Conservation (phyloP, 2,113 vertebrate genomes). For the Motacilla alba region DNA sequence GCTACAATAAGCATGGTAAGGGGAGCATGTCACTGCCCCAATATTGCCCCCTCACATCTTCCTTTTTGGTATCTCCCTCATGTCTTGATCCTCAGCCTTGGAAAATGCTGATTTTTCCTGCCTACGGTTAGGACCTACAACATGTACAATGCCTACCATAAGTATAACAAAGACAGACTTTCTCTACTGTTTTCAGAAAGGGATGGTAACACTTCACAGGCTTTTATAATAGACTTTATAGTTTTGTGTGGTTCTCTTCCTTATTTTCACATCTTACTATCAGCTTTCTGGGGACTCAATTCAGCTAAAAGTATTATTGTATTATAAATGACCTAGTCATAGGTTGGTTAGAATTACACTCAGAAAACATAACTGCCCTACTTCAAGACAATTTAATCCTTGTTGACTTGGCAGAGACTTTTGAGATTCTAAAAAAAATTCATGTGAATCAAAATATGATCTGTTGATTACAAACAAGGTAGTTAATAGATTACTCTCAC, state of each 20-base stretch:
- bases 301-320: neutral
- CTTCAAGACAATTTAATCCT: neutral
- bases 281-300: neutral
- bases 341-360: neutral
- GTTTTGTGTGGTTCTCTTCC: neutral
- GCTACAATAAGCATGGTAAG: neutral
- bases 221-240: neutral
- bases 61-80: rapidly evolving
- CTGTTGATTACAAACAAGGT: neutral
- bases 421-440: neutral
- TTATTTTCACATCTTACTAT: neutral
- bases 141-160: neutral
- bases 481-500: neutral
- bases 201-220: neutral
- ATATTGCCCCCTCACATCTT: neutral
- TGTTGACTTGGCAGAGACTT: neutral
- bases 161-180: neutral
- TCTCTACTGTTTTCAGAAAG: neutral
- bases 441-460: neutral
- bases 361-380: neutral
- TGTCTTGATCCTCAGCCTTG: neutral
- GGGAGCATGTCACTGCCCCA: rapidly evolving
- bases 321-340: neutral
- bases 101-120: neutral
- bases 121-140: neutral